Evolutionary conservation across 2,888 invertebrate genomes (phyloP).

Genomic region (Exephanes ischioxanthus): DNA sequence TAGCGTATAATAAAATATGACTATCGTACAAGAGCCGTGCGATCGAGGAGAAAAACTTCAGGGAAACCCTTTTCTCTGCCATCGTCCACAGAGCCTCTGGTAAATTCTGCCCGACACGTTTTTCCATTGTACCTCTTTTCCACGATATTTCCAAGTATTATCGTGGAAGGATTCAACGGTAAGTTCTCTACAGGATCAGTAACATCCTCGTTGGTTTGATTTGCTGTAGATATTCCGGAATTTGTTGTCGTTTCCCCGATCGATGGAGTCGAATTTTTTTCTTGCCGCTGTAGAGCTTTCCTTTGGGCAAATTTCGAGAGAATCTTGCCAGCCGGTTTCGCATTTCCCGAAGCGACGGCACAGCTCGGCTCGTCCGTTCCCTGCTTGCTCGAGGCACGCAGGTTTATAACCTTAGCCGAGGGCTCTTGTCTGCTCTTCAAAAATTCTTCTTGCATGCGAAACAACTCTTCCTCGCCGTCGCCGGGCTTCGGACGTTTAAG

Average conservation of each 20-base stretch:
- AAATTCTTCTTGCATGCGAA: slow-evolving; percentile 91
- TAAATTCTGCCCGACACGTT: slow-evolving; percentile 51
- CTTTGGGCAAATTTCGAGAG: slow-evolving; percentile 78
- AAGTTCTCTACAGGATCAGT: slow-evolving; percentile 72
- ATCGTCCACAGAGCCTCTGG: slow-evolving; percentile 7
- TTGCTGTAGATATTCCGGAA: slow-evolving; percentile 47
- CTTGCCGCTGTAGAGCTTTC: slow-evolving; percentile 65
- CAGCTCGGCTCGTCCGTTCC: slow-evolving; percentile 1
- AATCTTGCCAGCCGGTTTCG: slow-evolving; percentile 52
- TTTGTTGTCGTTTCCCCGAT: slow-evolving; percentile 72
- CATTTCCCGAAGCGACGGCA: not conserved
- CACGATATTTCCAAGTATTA: slow-evolving; percentile 81
- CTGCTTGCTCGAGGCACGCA: slow-evolving; percentile 58
- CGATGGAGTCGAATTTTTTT: slow-evolving; percentile 75
- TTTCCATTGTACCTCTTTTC: slow-evolving; percentile 76
- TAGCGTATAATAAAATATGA: not conserved
- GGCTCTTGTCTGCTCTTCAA: slow-evolving; percentile 87
- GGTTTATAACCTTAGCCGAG: slow-evolving; percentile 88
- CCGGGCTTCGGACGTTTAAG: slow-evolving; percentile 88
- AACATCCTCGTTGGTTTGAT: slow-evolving; percentile 13
- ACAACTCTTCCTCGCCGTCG: slow-evolving; percentile 91
- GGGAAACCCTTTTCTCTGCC: slow-evolving; percentile 78
- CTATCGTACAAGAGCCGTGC: slow-evolving; percentile 38
- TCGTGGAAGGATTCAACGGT: slow-evolving; percentile 68
- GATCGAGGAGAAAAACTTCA: slow-evolving; percentile 75